These are phyloP conservation scores for Pleuronectes platessa DNA, from an alignment of 2,113 vertebrate species.

Conservation along the genomic window DNA sequence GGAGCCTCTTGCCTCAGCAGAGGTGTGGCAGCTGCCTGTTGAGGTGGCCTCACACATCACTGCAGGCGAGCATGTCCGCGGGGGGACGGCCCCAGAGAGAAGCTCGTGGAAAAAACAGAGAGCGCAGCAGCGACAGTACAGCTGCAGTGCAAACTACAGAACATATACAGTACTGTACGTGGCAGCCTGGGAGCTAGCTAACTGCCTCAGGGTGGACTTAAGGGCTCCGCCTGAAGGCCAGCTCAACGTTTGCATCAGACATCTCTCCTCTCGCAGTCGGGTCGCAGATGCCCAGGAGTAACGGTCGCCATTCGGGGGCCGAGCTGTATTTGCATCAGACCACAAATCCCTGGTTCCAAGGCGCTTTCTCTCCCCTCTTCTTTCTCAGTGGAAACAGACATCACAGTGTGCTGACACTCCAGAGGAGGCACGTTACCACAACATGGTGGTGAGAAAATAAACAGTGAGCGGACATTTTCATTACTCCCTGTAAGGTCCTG, in stretches of 20 bases:
- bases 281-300: conserved; percentile 29
- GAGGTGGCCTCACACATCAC: conserved; percentile 65
- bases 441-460: conserved; percentile 45
- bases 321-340: conserved; percentile 63
- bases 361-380: neutral
- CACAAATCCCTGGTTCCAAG: conserved; percentile 50
- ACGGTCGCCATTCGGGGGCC: conserved; percentile 35
- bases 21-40: conserved; percentile 62
- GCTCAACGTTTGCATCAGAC: conserved; percentile 65
- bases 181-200: conserved; percentile 61
- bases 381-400: conserved; percentile 15
- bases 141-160: conserved; percentile 45
- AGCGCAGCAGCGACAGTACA: conserved; percentile 48
- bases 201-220: conserved; percentile 72
- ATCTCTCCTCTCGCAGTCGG: conserved; percentile 40
- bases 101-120: conserved; percentile 65
- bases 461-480: conserved; percentile 49
- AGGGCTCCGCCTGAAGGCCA: conserved; percentile 63
- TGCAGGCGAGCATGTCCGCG: conserved; percentile 15
- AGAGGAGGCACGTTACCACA: conserved; percentile 50
- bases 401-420: conserved; percentile 49
- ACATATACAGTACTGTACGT: conserved; percentile 34
- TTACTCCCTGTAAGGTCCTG: conserved; percentile 33
- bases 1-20: conserved; percentile 51
- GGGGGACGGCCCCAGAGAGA: conserved; percentile 58